A percentile compares a stretch with the other conserved stretches of the same genome.
phyloP scores from a whole-genome alignment of 64 coral and sea anemone species.

The Porites australiensis region DNA sequence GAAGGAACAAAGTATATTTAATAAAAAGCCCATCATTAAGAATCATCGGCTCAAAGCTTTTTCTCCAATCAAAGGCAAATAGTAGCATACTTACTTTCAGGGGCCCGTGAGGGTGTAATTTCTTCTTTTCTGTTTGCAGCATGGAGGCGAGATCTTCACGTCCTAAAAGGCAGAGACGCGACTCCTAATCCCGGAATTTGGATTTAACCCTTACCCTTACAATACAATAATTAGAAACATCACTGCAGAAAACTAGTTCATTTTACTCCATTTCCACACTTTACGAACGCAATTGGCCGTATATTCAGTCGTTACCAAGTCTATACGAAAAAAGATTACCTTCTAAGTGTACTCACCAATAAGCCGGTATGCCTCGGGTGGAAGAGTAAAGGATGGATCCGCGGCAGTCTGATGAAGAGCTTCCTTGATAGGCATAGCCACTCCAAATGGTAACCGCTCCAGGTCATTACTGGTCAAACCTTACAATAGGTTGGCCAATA shows the following conservation, averaged over 20 bases:
- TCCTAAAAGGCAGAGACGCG: background rate
- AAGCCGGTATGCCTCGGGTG: slow-evolving; percentile 73
- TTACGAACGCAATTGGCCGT: too few relatives aligned
- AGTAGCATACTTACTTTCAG: slow-evolving; percentile 29
- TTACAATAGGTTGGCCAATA: background rate
- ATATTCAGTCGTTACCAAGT: too few relatives aligned
- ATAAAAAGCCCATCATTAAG: background rate
- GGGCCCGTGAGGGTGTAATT: background rate
- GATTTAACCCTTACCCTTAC: too few relatives aligned
- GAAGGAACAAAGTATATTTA: background rate
- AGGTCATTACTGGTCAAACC: slow-evolving; percentile 91
- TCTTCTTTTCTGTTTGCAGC: background rate
- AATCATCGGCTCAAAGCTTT: background rate
- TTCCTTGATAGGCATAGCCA: slow-evolving; percentile 87
- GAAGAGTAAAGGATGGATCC: slow-evolving; percentile 76
- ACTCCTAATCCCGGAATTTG: background rate
- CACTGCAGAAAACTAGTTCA: too few relatives aligned
- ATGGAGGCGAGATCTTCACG: slow-evolving; percentile 48
- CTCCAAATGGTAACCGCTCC: slow-evolving; percentile 90
- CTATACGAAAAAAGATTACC: too few relatives aligned
- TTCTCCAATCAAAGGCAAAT: background rate
- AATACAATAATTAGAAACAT: too few relatives aligned
- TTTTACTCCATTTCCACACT: too few relatives aligned
- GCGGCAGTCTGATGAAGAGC: slow-evolving; percentile 86
- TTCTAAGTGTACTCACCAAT: slow-evolving; percentile 64